Conservation (phyloP, 1,140 invertebrate genomes). For the Drosophila oshimai region DNA sequence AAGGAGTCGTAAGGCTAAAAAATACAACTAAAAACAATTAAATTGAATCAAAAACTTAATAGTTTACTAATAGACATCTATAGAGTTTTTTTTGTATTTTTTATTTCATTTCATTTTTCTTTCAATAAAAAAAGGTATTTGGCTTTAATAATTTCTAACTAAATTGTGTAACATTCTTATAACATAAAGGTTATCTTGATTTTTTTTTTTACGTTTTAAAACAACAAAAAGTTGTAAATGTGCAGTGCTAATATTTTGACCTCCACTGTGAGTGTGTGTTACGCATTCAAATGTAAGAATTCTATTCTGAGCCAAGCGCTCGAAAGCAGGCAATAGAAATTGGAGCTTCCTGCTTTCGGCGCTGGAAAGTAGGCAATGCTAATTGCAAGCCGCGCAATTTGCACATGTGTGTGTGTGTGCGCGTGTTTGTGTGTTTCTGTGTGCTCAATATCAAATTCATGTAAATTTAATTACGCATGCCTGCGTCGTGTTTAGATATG, state of each 20-base stretch:
- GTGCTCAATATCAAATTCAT: conserved; percentile 78
- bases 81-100: too few species aligned
- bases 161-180: too few species aligned
- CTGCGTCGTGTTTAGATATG: conserved; percentile 58
- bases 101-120: too few species aligned
- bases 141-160: too few species aligned
- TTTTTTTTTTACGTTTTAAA: too few species aligned
- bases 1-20: too few species aligned
- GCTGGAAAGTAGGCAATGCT: conserved; percentile 53
- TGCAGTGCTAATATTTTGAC: not conserved
- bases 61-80: too few species aligned
- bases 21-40: too few species aligned
- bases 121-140: too few species aligned
- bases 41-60: too few species aligned
- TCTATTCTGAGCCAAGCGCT: conserved; percentile 19
- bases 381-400: conserved; percentile 51
- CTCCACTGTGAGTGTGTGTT: not conserved
- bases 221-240: too few species aligned
- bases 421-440: conserved; percentile 4
- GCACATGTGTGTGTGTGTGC: not conserved
- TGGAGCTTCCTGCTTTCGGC: conserved; percentile 16
- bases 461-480: conserved; percentile 80
- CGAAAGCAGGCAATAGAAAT: conserved; percentile 40
- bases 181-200: too few species aligned
- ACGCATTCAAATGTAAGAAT: conserved; percentile 35